A percentile compares a stretch with the other conserved stretches of the same genome.
phyloP scores from a whole-genome alignment of 2,888 invertebrate species.

The Ctenicera cuprea region DNA sequence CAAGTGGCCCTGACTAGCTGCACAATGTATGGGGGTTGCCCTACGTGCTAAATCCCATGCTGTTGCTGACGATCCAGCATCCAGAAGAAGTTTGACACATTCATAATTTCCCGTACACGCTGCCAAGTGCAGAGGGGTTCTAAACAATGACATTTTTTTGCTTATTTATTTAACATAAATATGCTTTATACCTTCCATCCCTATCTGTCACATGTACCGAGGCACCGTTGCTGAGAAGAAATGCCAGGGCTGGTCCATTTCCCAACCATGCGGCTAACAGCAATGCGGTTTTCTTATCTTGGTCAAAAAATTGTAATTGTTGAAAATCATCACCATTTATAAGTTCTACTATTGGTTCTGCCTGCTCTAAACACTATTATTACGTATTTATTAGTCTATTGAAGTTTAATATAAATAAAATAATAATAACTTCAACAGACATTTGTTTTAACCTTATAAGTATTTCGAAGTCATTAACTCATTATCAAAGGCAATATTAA shows the following conservation, averaged over 20 bases:
- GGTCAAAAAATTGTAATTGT: slow-evolving; percentile 70
- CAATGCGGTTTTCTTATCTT: slow-evolving; percentile 74
- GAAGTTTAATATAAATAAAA: too few relatives aligned
- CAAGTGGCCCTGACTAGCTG: slow-evolving; percentile 81
- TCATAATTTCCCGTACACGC: slow-evolving; percentile 84
- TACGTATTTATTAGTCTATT: background rate
- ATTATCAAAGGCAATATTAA: too few relatives aligned
- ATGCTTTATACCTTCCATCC: slow-evolving; percentile 78
- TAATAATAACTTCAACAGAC: too few relatives aligned
- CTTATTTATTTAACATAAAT: slow-evolving; percentile 12
- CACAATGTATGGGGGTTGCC: slow-evolving; percentile 86
- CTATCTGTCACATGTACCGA: slow-evolving; percentile 80
- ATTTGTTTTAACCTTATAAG: too few relatives aligned
- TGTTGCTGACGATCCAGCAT: slow-evolving; percentile 79
- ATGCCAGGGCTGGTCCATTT: slow-evolving; percentile 74
- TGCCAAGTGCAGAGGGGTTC: slow-evolving; percentile 86
- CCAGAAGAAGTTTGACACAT: slow-evolving; percentile 82
- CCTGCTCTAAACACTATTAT: slow-evolving; percentile 71
- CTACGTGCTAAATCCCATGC: slow-evolving; percentile 83
- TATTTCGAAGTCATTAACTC: too few relatives aligned
- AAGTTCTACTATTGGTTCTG: slow-evolving; percentile 70
- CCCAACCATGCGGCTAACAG: slow-evolving; percentile 80
- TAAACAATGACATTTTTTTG: slow-evolving; percentile 59
- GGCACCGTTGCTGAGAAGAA: slow-evolving; percentile 76
- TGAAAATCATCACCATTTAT: slow-evolving; percentile 73